Conservation (phyloP, 1,140 invertebrate genomes). For the Philaenus spumarius region DNA sequence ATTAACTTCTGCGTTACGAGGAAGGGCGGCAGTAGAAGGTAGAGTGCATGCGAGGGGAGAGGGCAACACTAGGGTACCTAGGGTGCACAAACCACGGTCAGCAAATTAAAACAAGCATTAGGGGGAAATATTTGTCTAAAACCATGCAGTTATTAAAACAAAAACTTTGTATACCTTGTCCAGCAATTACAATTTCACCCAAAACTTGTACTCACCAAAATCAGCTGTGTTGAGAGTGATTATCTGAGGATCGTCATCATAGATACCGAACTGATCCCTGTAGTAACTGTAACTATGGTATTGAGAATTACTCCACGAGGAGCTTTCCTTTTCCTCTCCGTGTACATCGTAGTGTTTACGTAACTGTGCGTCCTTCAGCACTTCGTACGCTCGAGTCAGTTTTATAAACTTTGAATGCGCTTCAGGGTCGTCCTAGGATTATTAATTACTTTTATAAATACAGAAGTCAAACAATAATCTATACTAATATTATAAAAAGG, state of each 20-base stretch:
- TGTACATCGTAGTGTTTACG: slow-evolving; percentile 76
- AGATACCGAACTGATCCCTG: slow-evolving; percentile 78
- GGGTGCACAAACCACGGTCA: too few species aligned
- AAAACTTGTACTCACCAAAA: slow-evolving; percentile 57
- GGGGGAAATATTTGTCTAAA: too few species aligned
- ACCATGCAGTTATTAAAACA: background rate
- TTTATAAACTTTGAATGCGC: slow-evolving; percentile 84
- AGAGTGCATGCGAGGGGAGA: too few species aligned
- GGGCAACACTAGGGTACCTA: too few species aligned
- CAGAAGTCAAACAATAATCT: too few species aligned
- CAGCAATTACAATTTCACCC: background rate
- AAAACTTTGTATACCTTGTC: background rate
- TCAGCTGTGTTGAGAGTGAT: slow-evolving; percentile 63
- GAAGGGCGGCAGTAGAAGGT: too few species aligned
- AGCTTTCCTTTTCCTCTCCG: slow-evolving; percentile 63
- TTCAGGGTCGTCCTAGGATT: slow-evolving; percentile 57
- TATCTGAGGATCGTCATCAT: slow-evolving; percentile 79
- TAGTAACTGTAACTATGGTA: slow-evolving; percentile 82
- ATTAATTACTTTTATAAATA: background rate
- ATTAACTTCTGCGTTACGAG: too few species aligned
- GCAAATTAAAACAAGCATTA: too few species aligned
- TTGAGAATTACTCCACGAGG: slow-evolving; percentile 44
- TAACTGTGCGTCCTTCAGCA: slow-evolving; percentile 82
- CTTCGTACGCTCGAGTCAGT: slow-evolving; percentile 87
- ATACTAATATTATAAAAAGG: too few species aligned